These are phyloP conservation scores for Rhabdornis inornatus DNA, from an alignment of 2,113 vertebrate species.

Conservation along the genomic window DNA sequence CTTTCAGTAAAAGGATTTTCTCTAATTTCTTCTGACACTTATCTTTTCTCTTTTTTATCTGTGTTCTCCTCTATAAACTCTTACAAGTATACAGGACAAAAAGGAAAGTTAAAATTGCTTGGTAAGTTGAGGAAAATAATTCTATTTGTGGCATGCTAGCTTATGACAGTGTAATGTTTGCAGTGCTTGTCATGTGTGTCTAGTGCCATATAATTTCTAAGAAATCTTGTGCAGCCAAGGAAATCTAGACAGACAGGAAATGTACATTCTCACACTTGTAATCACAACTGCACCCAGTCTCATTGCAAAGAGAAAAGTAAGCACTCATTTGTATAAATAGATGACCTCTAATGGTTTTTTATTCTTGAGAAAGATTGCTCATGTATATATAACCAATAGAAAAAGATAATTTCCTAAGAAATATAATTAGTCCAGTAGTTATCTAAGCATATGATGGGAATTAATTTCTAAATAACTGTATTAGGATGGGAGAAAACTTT, in stretches of 20 bases:
- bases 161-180: constrained; percentile 26
- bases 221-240: background rate
- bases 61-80: constrained; percentile 60
- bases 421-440: background rate
- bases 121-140: constrained; percentile 67
- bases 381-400: background rate
- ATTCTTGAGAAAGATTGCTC: background rate
- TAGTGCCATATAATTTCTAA: background rate
- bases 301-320: background rate
- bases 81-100: constrained; percentile 75
- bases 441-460: background rate
- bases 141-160: constrained; percentile 45
- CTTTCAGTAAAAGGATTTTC: background rate
- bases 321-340: background rate
- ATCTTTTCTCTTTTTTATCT: constrained; percentile 45
- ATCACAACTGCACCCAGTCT: background rate
- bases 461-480: background rate
- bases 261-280: background rate
- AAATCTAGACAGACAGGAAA: background rate
- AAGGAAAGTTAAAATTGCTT: constrained; percentile 63
- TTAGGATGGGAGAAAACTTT: background rate
- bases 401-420: background rate
- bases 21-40: constrained; percentile 61
- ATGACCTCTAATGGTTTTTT: background rate
- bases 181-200: constrained; percentile 6